These are phyloP conservation scores for Nephrocerus scutellatus DNA, from an alignment of 2,888 invertebrate genomes.

Conservation along the genomic window DNA sequence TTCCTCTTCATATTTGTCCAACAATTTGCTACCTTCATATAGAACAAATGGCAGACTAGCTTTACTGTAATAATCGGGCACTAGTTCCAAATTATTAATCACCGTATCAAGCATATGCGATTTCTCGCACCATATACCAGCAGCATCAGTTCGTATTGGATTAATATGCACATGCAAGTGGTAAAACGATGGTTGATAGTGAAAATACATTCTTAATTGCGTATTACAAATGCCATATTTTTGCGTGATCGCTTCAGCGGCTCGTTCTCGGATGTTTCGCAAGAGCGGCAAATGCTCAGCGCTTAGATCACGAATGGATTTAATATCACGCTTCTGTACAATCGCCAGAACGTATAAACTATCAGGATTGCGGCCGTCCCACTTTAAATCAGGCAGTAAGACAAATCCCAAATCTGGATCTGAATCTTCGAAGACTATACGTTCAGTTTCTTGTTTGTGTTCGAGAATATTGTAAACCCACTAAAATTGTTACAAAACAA, in stretches of 20 bases:
- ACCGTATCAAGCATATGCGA: conserved; percentile 83
- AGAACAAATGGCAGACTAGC: conserved; percentile 74
- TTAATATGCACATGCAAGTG: conserved; percentile 94
- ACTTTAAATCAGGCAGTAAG: conserved; percentile 89
- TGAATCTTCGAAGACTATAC: conserved; percentile 73
- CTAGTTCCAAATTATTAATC: conserved; percentile 80
- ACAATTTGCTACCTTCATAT: conserved; percentile 67
- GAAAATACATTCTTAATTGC: conserved; percentile 77
- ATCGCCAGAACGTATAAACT: conserved; percentile 82
- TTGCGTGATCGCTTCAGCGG: conserved; percentile 65
- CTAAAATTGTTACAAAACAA: conserved; percentile 49
- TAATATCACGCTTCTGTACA: conserved; percentile 63
- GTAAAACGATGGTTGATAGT: conserved; percentile 96
- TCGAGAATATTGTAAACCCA: conserved; percentile 97
- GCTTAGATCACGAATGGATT: conserved; percentile 78
- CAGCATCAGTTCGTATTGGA: conserved; percentile 68
- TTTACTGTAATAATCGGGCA: conserved; percentile 75
- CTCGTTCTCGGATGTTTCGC: conserved; percentile 70
- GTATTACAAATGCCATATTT: conserved; percentile 65
- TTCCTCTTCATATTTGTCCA: conserved; percentile 53
- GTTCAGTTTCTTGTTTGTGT: conserved; percentile 81
- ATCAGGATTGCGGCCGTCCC: conserved; percentile 74
- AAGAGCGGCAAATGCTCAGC: conserved; percentile 71
- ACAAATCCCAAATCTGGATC: conserved; percentile 74
- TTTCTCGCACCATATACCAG: conserved; percentile 76